Percentiles rank a stretch among this genome's conserved stretches.
These are phyloP conservation scores for Mongoloraphidia duomilia DNA, from an alignment of 2,888 invertebrate species.

Conservation along the genomic window DNA sequence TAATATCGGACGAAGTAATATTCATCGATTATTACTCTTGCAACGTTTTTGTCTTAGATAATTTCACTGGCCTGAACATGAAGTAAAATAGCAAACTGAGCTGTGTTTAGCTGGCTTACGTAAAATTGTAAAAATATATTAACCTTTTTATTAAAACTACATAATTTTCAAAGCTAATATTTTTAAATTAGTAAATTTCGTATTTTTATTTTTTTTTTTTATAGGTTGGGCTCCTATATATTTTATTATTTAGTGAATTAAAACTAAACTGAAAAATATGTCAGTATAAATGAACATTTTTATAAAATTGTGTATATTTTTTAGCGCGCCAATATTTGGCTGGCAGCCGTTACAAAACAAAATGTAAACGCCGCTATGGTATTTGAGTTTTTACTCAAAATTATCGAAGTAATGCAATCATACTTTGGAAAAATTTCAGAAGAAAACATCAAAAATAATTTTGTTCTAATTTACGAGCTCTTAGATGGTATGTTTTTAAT, in stretches of 20 bases:
- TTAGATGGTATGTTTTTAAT: slow-evolving; percentile 63
- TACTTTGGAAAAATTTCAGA: slow-evolving; percentile 99
- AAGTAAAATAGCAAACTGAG: too few species aligned
- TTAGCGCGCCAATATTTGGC: slow-evolving; percentile 95
- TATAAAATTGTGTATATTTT: slow-evolving; percentile 14
- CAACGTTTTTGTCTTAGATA: too few species aligned
- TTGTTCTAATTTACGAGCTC: slow-evolving; percentile 97
- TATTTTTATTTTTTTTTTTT: neutral
- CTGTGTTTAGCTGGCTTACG: too few species aligned
- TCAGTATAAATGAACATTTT: neutral
- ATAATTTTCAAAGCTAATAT: neutral
- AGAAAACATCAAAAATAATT: slow-evolving; percentile 99
- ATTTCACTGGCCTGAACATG: too few species aligned
- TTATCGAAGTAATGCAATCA: slow-evolving; percentile 97
- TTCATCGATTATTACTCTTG: too few species aligned
- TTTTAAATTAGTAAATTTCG: too few species aligned
- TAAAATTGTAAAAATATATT: too few species aligned
- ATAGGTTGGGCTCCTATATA: neutral
- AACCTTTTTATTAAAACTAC: neutral
- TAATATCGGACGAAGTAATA: too few species aligned
- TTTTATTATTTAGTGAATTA: too few species aligned
- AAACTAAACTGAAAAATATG: neutral
- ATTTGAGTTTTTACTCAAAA: slow-evolving; percentile 95
- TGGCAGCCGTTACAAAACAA: slow-evolving; percentile 99
- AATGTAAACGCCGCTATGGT: slow-evolving; percentile 99